Evolutionary conservation across 2,888 invertebrate genomes (phyloP).

Genomic region (Drosophila koepferae): DNA sequence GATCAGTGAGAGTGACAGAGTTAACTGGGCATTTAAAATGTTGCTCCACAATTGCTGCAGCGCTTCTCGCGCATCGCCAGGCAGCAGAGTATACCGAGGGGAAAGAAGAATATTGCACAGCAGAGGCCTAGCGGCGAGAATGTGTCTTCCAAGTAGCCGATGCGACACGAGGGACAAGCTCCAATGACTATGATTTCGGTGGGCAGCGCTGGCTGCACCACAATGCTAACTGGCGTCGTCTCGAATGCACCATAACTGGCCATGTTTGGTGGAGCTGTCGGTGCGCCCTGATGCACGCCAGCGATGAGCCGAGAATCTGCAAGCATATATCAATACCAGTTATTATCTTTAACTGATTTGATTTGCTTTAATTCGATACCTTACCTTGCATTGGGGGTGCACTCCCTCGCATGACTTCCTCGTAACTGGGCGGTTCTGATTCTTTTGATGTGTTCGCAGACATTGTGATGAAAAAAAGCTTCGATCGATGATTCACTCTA

Average conservation of each 20-base stretch:
- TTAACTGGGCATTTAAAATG: constrained; percentile 86
- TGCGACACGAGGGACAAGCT: constrained; percentile 95
- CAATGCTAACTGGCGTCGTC: constrained; percentile 87
- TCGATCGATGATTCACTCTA: constrained; percentile 34
- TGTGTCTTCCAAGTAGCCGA: constrained; percentile 94
- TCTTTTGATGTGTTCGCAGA: constrained; percentile 57
- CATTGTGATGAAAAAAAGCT: constrained; percentile 41
- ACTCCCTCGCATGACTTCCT: constrained; percentile 82
- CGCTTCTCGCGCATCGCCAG: constrained; percentile 92
- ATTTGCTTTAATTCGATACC: not conserved
- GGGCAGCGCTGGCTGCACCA: constrained; percentile 84
- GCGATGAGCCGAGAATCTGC: constrained; percentile 60
- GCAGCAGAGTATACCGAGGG: constrained; percentile 94
- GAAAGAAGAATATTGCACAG: constrained; percentile 89
- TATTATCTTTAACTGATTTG: not conserved
- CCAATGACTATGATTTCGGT: constrained; percentile 93
- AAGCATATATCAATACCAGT: constrained; percentile 9
- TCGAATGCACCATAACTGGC: constrained; percentile 85
- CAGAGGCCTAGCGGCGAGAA: constrained; percentile 93
- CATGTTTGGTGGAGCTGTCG: constrained; percentile 62
- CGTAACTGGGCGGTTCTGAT: constrained; percentile 87
- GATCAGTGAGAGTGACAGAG: constrained; percentile 1
- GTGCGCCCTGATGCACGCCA: constrained; percentile 65
- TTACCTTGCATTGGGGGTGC: constrained; percentile 50
- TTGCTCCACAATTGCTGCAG: constrained; percentile 95